Evolutionary conservation across 2,113 vertebrate species (phyloP), one percentile per base, ranked within the genome.

Genomic region (Pollachius pollachius): DNA sequence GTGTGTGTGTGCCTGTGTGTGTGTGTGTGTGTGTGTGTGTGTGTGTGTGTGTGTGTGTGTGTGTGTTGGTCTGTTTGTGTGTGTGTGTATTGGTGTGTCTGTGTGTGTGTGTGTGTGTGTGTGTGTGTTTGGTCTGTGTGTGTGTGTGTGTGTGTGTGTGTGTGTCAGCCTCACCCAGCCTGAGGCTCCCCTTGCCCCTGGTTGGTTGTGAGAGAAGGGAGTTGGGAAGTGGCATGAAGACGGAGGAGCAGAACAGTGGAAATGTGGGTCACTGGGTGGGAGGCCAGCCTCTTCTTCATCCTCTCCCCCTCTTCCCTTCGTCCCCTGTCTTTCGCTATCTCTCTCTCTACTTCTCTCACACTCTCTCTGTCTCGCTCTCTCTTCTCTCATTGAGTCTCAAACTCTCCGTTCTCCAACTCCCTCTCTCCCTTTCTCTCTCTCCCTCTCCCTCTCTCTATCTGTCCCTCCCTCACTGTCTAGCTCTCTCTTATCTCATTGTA

Each of bases 261-360:
- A 72, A 85, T 84, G 77, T 81, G 81, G 78, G 77, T 80, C 83
- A 80, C 65, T 75, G 68, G 67, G 63, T 48, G 30, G 0, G 16
- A 48, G 16, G 30, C n/a, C n/a, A n/a, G n/a, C 30, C 30, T 30
- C 30, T 6, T 30, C 30, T 30, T 30, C 30, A 30, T 2, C 30
- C 30, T 30, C 30, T 30, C 30, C 30, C 5, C 30, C 30, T 30
- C 30, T 6, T 30, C 30, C 4, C 30, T 30, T 30, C 3, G 30
- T 30, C 30, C 30, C 30, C 30, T 30, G 30, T 30, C 30, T 30
- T 30, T 30, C 30, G 3, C 30, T 30, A 30, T 30, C 30, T 30
- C 30, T 30, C 27, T 27, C 30, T 30, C 30, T 30, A 4, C 5
- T 3, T 30, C 30, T 30, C 30, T 6, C 30, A 5, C 30, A 2